These are phyloP conservation scores for Sander lucioperca DNA, from an alignment of 2,113 vertebrate genomes.

Conservation along the genomic window DNA sequence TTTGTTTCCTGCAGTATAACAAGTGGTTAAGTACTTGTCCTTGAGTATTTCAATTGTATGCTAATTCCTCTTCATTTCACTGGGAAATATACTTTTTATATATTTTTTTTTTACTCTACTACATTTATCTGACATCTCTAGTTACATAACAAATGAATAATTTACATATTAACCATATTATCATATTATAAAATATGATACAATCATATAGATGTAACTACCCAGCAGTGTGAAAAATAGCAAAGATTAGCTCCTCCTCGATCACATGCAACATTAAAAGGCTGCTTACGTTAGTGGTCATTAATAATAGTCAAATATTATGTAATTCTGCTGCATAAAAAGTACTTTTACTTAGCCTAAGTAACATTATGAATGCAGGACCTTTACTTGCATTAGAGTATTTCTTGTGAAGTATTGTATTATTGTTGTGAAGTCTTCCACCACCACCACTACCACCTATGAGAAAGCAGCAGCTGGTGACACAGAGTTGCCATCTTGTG, in stretches of 20 bases:
- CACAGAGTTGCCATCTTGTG: constrained; percentile 65
- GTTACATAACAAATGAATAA: not conserved
- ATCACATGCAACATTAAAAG: not conserved
- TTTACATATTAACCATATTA: not conserved
- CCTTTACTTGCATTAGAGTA: not conserved
- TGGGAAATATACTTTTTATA: not conserved
- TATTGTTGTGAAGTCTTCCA: not conserved
- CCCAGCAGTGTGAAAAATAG: not conserved
- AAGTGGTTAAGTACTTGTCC: not conserved
- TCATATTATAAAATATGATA: not conserved
- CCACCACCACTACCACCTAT: not conserved
- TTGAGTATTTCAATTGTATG: not conserved
- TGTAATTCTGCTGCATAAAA: not conserved
- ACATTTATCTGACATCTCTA: not conserved
- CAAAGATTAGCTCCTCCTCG: not conserved
- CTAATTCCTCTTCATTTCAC: not conserved
- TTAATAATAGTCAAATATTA: not conserved
- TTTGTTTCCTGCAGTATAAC: not conserved
- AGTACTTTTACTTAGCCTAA: not conserved
- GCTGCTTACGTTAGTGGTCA: not conserved
- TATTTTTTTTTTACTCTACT: not conserved
- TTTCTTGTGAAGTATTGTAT: not conserved
- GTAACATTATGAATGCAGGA: not conserved
- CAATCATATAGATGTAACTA: not conserved
- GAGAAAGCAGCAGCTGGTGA: not conserved